Evolutionary conservation across 1,140 invertebrate species (phyloP).

Genomic region (Phymastichus coffea): DNA sequence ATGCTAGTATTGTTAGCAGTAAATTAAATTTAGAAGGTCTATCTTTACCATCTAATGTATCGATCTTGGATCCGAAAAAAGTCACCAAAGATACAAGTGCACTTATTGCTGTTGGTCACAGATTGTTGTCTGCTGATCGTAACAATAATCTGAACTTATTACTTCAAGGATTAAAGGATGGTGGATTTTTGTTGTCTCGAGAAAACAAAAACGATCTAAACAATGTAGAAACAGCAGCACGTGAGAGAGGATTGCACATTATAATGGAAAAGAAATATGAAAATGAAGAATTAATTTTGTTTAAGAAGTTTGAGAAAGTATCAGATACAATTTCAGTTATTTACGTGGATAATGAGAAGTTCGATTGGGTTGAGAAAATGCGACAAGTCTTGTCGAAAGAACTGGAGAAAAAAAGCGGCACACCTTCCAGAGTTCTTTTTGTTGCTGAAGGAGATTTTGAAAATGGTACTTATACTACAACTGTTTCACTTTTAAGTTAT

Average conservation of each 20-base stretch:
- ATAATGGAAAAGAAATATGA: conserved; percentile 43
- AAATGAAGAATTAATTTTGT: conserved; percentile 39
- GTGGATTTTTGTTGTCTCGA: conserved; percentile 51
- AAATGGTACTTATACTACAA: conserved; percentile 58
- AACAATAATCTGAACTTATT: conserved; percentile 33
- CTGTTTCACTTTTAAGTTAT: background rate
- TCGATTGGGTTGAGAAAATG: conserved; percentile 58
- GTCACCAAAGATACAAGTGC: conserved; percentile 57
- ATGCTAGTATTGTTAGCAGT: conserved; percentile 40
- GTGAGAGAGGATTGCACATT: conserved; percentile 35
- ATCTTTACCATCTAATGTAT: conserved; percentile 52
- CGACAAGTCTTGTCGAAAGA: conserved; percentile 59
- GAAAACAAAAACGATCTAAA: conserved; percentile 39
- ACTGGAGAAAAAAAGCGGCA: conserved; percentile 34
- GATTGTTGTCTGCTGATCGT: conserved; percentile 29
- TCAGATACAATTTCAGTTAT: conserved; percentile 38
- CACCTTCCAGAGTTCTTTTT: conserved; percentile 53
- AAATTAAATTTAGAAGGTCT: conserved; percentile 50
- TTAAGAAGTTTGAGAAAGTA: conserved; percentile 42
- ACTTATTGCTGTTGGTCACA: conserved; percentile 55
- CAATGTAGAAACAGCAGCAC: conserved; percentile 35
- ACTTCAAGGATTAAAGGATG: conserved; percentile 41
- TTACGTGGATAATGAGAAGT: conserved; percentile 46
- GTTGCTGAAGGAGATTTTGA: conserved; percentile 63
- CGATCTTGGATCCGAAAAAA: conserved; percentile 63